phyloP scores from a whole-genome alignment of 2,888 invertebrate genomes.

The Stegophylla sp. region DNA sequence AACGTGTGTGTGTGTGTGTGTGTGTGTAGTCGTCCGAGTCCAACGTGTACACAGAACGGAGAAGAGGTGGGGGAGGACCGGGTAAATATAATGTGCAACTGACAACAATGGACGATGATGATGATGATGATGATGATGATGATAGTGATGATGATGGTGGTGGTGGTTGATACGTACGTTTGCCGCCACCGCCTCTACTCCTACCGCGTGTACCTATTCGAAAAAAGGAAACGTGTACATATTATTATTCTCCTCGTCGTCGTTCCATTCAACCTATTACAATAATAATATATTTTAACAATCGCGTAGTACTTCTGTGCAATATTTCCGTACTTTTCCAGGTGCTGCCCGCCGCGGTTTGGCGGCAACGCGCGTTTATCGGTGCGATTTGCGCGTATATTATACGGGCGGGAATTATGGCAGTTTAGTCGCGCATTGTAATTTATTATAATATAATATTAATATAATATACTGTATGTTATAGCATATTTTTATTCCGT shows the following conservation, averaged over 20 bases:
- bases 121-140: conserved; percentile 6
- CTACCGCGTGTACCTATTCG: neutral
- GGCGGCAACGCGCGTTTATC: no score
- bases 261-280: neutral
- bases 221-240: neutral
- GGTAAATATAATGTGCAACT: neutral
- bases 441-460: neutral
- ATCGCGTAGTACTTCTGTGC: no score
- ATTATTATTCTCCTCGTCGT: neutral
- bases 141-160: neutral
- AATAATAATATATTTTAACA: no score
- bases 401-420: no score
- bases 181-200: conserved; percentile 16
- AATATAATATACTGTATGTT: no score
- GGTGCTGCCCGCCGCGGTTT: neutral
- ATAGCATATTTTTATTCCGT: neutral
- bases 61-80: conserved; percentile 25
- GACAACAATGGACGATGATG: conserved; percentile 51
- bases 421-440: no score
- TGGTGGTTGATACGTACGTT: neutral
- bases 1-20: neutral
- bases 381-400: no score
- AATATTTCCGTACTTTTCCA: neutral
- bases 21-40: conserved; percentile 23
- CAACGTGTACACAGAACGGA: neutral